These are phyloP conservation scores for Nomada ferruginata DNA, from an alignment of 2,888 invertebrate species.

Conservation along the genomic window DNA sequence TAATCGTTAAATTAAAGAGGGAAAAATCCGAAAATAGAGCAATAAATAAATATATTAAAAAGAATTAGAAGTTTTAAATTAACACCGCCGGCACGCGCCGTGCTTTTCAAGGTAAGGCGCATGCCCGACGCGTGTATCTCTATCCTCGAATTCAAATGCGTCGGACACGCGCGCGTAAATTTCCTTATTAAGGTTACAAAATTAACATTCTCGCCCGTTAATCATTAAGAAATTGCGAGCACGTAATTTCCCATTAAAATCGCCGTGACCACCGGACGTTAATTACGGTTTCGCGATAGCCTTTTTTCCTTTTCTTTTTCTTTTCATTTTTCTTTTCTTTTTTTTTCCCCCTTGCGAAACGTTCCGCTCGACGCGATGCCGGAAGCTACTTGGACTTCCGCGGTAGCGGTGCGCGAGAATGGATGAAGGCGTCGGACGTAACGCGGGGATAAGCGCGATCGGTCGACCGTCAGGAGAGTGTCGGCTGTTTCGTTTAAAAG, in stretches of 20 bases:
- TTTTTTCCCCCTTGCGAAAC: constrained; percentile 40
- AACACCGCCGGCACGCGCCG: not conserved
- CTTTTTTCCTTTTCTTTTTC: constrained; percentile 23
- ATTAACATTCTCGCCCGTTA: constrained; percentile 54
- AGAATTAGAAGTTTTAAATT: not conserved
- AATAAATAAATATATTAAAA: constrained; percentile 30
- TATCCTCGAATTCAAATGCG: constrained; percentile 2
- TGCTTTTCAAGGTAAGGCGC: not conserved
- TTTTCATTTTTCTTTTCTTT: constrained; percentile 1
- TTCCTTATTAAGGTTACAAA: constrained; percentile 48
- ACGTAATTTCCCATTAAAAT: constrained; percentile 66
- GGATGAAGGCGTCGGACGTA: constrained; percentile 54
- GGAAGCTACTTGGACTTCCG: constrained; percentile 66
- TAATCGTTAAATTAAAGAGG: not conserved
- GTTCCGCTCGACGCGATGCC: constrained; percentile 67
- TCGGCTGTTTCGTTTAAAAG: constrained; percentile 27
- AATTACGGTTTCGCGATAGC: constrained; percentile 65
- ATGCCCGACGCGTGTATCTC: constrained; percentile 1
- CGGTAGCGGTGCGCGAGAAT: constrained; percentile 39
- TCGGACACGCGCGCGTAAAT: constrained; percentile 34
- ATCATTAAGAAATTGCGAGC: constrained; percentile 56
- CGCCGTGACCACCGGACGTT: constrained; percentile 52
- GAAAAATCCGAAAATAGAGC: not conserved
- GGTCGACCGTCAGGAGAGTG: constrained; percentile 42
- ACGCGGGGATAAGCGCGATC: constrained; percentile 51